These are phyloP conservation scores for Cataglyphis albicans DNA, from an alignment of 2,888 invertebrate species.

Conservation along the genomic window DNA sequence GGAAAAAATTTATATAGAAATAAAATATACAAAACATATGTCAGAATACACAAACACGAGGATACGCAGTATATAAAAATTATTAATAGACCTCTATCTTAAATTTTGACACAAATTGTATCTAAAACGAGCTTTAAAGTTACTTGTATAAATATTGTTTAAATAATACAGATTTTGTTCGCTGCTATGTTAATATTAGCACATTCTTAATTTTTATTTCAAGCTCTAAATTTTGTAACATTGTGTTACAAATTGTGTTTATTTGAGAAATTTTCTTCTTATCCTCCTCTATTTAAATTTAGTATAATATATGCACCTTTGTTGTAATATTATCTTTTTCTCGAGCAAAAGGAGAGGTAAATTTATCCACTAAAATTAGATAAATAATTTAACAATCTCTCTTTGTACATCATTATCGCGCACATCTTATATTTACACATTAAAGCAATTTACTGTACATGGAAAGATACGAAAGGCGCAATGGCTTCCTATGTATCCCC, in stretches of 20 bases:
- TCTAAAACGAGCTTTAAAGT: background rate
- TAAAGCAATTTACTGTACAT: slow-evolving; percentile 14
- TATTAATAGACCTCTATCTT: background rate
- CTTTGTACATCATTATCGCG: background rate
- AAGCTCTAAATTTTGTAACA: background rate
- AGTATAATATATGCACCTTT: background rate
- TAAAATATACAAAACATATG: background rate
- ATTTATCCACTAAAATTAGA: background rate
- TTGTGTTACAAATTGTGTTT: background rate
- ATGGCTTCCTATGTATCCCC: background rate
- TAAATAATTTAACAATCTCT: slow-evolving; percentile 21
- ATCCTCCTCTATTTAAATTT: background rate
- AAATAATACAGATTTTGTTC: background rate
- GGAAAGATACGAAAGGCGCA: background rate
- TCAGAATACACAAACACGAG: background rate
- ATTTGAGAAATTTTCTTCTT: background rate
- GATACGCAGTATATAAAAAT: background rate
- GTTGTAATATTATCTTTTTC: slow-evolving; percentile 7
- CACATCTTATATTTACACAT: background rate
- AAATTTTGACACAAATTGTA: background rate
- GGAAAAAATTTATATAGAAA: background rate
- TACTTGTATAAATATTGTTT: slow-evolving; percentile 9
- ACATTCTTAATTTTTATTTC: background rate
- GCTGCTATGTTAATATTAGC: background rate
- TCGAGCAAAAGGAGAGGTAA: background rate